A percentile compares a stretch with the other conserved stretches of the same genome.
phyloP scores from a whole-genome alignment of 2,113 vertebrate species.

The Sebastes schlegelii region DNA sequence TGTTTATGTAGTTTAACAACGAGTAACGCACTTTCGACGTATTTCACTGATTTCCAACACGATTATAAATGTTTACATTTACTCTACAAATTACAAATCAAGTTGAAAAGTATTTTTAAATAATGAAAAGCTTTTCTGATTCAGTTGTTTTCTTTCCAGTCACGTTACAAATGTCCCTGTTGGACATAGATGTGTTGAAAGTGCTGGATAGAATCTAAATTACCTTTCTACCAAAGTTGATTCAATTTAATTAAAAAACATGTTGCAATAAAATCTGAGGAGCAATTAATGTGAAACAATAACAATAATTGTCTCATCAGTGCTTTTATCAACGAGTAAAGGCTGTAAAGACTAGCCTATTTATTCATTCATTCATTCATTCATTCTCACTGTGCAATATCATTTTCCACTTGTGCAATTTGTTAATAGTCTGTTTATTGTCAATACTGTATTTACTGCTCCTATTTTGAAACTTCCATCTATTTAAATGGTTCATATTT shows the following conservation, averaged over 20 bases:
- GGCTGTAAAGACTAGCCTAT: too few relatives aligned
- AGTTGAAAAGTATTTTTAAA: background rate
- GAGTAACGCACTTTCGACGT: constrained; percentile 72
- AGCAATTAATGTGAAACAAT: background rate
- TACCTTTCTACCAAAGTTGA: background rate
- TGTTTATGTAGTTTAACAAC: constrained; percentile 69
- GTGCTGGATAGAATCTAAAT: constrained; percentile 20
- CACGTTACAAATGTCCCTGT: background rate
- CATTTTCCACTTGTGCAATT: too few relatives aligned
- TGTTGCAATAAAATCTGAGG: background rate
- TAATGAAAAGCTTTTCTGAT: rapidly evolving
- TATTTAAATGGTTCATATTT: too few relatives aligned
- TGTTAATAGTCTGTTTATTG: too few relatives aligned
- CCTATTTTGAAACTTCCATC: too few relatives aligned
- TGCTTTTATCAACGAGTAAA: background rate
- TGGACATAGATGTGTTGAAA: constrained; percentile 29
- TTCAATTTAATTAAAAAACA: background rate
- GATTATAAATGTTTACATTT: rapidly evolving
- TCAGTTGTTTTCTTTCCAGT: rapidly evolving
- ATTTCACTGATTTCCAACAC: background rate
- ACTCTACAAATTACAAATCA: background rate
- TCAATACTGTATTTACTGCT: too few relatives aligned
- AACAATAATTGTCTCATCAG: too few relatives aligned
- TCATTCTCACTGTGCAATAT: too few relatives aligned
- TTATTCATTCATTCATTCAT: too few relatives aligned